These are phyloP conservation scores for Ceratothoa steindachneri DNA, from an alignment of 2,888 invertebrate species.

Conservation along the genomic window DNA sequence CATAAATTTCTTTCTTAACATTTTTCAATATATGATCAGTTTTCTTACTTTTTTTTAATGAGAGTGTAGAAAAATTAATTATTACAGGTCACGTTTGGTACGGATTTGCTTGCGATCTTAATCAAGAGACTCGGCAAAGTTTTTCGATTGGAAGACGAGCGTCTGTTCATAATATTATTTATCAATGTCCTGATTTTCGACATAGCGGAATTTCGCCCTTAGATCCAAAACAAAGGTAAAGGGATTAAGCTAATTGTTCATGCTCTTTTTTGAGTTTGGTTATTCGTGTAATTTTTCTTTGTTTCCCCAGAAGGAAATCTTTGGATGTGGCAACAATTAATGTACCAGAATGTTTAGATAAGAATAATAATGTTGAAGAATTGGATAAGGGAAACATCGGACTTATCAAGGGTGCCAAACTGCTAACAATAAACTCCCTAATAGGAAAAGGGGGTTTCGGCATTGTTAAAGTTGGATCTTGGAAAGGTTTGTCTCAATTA, in stretches of 20 bases:
- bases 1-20: neutral
- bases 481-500: neutral
- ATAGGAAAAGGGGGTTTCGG: neutral
- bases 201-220: neutral
- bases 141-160: neutral
- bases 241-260: neutral
- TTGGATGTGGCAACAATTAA: neutral
- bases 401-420: neutral
- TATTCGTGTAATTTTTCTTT: neutral
- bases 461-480: neutral
- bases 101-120: too few species aligned
- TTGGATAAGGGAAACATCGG: neutral
- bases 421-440: neutral
- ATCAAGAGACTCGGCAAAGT: too few species aligned
- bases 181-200: neutral
- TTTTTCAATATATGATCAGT: too few species aligned
- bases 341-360: neutral
- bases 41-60: too few species aligned
- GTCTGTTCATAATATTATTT: neutral
- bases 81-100: too few species aligned
- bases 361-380: neutral
- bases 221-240: neutral
- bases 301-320: neutral
- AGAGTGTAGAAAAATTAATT: too few species aligned
- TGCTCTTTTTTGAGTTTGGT: neutral